Conservation (phyloP, 2,888 invertebrate species). For the Protonemura montana region DNA sequence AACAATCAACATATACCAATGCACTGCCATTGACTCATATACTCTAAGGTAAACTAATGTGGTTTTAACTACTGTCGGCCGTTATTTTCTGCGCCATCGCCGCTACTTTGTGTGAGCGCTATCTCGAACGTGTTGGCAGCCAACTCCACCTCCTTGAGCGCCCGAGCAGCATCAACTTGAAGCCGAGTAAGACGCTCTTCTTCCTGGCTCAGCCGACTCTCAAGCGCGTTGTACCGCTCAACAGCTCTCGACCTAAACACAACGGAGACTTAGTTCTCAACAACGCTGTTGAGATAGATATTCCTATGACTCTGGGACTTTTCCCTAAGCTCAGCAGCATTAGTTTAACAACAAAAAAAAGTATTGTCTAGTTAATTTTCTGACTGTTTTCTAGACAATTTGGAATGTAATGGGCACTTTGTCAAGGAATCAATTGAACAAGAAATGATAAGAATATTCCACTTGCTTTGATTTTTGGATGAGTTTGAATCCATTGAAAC, state of each 20-base stretch:
- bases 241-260: not conserved
- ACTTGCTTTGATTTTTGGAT: too few species aligned
- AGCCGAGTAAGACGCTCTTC: constrained; percentile 41
- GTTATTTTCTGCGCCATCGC: not conserved
- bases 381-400: too few species aligned
- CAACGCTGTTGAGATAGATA: not conserved
- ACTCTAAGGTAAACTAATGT: not conserved
- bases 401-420: too few species aligned
- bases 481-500: too few species aligned
- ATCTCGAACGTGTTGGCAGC: constrained; percentile 18
- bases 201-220: constrained; percentile 45
- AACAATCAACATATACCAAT: not conserved
- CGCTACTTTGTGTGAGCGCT: not conserved
- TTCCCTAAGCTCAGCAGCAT: too few species aligned
- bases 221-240: constrained; percentile 21
- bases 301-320: not conserved
- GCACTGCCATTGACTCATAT: not conserved
- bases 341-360: too few species aligned
- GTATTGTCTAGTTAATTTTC: too few species aligned
- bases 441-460: too few species aligned
- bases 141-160: constrained; percentile 67
- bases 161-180: constrained; percentile 51
- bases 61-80: not conserved
- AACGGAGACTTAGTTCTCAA: too few species aligned
- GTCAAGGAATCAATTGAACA: too few species aligned